Conservation (phyloP, 2,113 vertebrate genomes). For the Urocitellus parryii region DNA sequence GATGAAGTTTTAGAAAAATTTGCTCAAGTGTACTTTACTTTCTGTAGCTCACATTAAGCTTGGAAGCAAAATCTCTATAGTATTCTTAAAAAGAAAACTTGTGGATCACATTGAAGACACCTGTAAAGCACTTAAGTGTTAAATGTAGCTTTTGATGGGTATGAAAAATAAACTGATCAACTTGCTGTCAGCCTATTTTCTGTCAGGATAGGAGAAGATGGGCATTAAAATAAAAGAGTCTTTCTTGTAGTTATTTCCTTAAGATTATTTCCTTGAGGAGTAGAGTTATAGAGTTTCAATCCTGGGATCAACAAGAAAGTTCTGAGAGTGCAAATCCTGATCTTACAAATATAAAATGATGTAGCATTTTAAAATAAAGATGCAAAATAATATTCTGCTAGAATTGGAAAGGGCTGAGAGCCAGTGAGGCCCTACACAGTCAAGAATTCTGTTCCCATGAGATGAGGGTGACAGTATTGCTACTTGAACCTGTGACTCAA, state of each 20-base stretch:
- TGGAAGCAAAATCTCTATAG: neutral
- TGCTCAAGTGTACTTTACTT: neutral
- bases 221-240: neutral
- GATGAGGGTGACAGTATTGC: neutral
- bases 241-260: neutral
- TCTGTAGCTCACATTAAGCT: slow-evolving; percentile 23
- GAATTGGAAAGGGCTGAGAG: neutral
- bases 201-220: neutral
- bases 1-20: slow-evolving; percentile 14
- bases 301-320: neutral
- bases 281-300: neutral
- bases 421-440: neutral
- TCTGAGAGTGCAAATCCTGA: neutral
- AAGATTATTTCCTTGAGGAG: neutral
- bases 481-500: neutral
- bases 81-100: neutral
- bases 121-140: neutral
- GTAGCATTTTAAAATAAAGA: neutral
- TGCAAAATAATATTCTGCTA: neutral
- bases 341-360: neutral
- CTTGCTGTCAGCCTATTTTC: neutral
- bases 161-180: neutral
- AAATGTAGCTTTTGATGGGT: neutral
- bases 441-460: neutral
- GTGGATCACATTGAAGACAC: neutral